These are phyloP conservation scores for Neotoma lepida DNA, from an alignment of 2,113 vertebrate species.

Conservation along the genomic window DNA sequence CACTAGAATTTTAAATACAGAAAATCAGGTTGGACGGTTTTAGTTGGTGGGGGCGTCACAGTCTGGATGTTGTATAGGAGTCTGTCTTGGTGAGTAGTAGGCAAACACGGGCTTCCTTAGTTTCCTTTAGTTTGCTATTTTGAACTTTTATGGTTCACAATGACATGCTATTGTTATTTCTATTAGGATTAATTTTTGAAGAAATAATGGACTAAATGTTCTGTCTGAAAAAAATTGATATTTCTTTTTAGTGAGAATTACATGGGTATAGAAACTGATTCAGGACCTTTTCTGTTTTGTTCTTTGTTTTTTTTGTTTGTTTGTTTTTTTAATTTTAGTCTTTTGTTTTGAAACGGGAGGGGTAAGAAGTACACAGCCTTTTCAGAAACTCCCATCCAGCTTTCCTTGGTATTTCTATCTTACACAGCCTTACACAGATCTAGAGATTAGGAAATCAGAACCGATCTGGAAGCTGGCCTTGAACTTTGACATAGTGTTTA, in stretches of 20 bases:
- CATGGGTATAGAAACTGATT: background rate
- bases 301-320: background rate
- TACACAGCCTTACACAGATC: background rate
- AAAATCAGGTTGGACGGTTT: background rate
- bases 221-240: background rate
- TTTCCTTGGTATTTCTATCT: slow-evolving; percentile 10
- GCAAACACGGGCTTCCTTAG: background rate
- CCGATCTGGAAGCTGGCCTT: background rate
- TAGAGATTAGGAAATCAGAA: background rate
- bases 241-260: background rate
- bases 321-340: slow-evolving; percentile 21
- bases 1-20: slow-evolving; percentile 20
- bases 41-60: background rate
- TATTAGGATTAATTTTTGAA: slow-evolving; percentile 1
- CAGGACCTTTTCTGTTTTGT: background rate
- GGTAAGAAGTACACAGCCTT: background rate
- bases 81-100: background rate
- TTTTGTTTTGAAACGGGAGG: background rate
- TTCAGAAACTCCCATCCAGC: background rate
- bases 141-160: background rate
- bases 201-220: background rate
- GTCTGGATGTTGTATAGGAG: background rate
- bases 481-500: background rate
- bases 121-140: background rate
- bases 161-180: background rate